Evolutionary conservation across 2,113 vertebrate species (phyloP), one percentile per base, ranked within the genome.

Genomic region (Okapia johnstoni): DNA sequence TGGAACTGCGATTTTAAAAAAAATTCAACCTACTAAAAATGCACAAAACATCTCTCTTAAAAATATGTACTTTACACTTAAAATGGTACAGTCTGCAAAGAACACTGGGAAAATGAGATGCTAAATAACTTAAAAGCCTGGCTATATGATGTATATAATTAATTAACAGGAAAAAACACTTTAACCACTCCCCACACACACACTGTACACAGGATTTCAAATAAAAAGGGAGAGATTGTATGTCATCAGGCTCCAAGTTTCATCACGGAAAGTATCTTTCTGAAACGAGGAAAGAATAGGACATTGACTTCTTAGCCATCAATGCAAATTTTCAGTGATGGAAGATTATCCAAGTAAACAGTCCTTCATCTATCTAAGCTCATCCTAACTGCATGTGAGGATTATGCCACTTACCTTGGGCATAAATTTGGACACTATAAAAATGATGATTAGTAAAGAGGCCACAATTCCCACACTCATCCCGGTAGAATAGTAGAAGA

Each of bases 401-500:
- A 79, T 81, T 87, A 48, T 52, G 54, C 46, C 60, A 93, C 98
- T 96, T 98, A 99, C 99, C 99, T 99, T 99, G 36, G 99, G 99
- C 96, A 99, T 98, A 97, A 99, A 98, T 54, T 99, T 99, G 83
- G 99, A 99, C 88, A 99, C 92, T 88, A 99, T 92, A 48, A 99
- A 99, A 98, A 99, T 98, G 2, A 99, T 92, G 94, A 99, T 98
- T n/a, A 99, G 98, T 92, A 99, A 99, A 0, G 99, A 99, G n/a
- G 99, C 99, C 55, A 99, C 94, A 98, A 99, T 98, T 16, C 99
- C 99, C 25, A 99, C 98, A 73, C 99, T 99, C 98, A 99, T 99
- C n/a, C 99, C 99, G 0, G 99, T 99, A 0, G 99, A 99, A 97
- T 99, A 99, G 98, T 99, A 99, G 98, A 99, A 99, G 87, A 99